Conservation (phyloP, 2,113 vertebrate genomes). For the Amblyornis subalaris region DNA sequence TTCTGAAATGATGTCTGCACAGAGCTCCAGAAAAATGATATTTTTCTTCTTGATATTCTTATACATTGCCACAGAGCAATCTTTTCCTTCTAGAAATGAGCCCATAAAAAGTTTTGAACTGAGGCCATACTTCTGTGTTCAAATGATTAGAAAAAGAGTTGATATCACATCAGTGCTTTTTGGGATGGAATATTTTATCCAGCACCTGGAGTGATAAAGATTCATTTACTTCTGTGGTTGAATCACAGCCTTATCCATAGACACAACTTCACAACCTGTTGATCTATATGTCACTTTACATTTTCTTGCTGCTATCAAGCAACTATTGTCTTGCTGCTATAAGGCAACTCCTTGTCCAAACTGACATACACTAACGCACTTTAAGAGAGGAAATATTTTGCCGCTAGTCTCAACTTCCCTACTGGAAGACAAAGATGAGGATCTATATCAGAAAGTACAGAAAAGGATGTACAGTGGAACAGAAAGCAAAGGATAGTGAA, state of each 20-base stretch:
- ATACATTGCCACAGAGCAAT: background rate
- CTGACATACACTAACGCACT: background rate
- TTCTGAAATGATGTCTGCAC: background rate
- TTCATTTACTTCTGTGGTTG: background rate
- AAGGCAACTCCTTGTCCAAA: background rate
- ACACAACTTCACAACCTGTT: background rate
- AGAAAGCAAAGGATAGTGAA: background rate
- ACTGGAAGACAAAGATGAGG: background rate
- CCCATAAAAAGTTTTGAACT: background rate
- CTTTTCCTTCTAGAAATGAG: background rate
- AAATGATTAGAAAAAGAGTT: background rate
- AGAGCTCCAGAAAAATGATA: background rate
- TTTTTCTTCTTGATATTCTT: background rate
- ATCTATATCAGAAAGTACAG: background rate
- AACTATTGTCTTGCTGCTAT: background rate
- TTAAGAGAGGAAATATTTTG: background rate
- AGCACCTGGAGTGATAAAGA: background rate
- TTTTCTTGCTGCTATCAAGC: background rate
- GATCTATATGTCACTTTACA: background rate
- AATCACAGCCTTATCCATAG: background rate
- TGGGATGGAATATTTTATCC: background rate
- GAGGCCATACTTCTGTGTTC: background rate
- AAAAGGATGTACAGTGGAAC: background rate
- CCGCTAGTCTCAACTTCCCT: background rate
- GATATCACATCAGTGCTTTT: background rate